phyloP scores from a whole-genome alignment of 2,113 vertebrate species.

The Zootoca vivipara region DNA sequence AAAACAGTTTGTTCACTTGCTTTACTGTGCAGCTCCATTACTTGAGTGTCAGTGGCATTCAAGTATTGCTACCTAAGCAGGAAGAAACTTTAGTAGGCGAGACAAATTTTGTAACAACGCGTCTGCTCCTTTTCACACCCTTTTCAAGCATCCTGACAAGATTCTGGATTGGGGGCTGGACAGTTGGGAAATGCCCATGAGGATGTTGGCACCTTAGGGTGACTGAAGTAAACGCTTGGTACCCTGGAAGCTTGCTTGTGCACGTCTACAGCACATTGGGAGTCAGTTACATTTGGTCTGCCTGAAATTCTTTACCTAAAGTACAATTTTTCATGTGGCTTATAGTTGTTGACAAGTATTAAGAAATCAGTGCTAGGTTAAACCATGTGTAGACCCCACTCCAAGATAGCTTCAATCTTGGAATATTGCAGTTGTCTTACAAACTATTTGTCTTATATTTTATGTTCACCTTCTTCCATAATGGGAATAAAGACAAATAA shows the following conservation, averaged over 20 bases:
- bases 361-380: conserved; percentile 37
- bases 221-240: neutral
- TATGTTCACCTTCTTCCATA: neutral
- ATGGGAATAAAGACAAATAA: conserved; percentile 7
- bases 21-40: neutral
- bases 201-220: neutral
- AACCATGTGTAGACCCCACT: conserved; percentile 15
- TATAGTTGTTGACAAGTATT: conserved; percentile 26
- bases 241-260: conserved; percentile 2
- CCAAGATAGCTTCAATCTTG: conserved; percentile 5
- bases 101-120: neutral
- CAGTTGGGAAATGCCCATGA: neutral
- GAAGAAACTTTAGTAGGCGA: neutral
- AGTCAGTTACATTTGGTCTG: neutral
- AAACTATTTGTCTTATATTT: neutral
- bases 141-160: neutral
- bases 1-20: neutral
- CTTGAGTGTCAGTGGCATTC: neutral
- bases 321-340: neutral
- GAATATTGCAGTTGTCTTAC: neutral
- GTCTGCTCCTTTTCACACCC: neutral
- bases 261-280: neutral
- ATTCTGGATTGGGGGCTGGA: neutral
- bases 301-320: neutral
- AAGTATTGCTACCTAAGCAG: neutral